Evolutionary conservation across 2,888 invertebrate genomes (phyloP).

Genomic region (Euzetes globulus): DNA sequence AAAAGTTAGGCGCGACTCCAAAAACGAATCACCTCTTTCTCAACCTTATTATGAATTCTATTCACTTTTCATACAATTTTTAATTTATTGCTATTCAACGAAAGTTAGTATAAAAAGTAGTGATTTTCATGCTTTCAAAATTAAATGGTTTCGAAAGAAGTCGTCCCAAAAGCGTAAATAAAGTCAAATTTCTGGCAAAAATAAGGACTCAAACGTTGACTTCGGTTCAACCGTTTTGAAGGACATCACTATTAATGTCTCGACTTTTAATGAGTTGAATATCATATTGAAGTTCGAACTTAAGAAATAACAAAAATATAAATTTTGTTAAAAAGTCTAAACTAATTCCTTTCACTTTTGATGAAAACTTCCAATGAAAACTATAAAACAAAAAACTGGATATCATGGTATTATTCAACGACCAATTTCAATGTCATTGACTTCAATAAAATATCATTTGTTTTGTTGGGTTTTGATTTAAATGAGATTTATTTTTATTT

Average conservation of each 20-base stretch:
- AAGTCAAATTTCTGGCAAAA: conserved; percentile 20
- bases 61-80: not conserved
- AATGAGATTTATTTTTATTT: too few relatives aligned
- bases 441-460: too few relatives aligned
- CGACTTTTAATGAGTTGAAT: not conserved
- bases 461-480: too few relatives aligned
- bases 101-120: not conserved
- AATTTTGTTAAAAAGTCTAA: not conserved
- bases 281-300: not conserved
- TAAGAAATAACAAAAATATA: not conserved
- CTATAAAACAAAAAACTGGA: too few relatives aligned
- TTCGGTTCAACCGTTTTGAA: conserved; percentile 10
- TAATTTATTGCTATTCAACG: not conserved
- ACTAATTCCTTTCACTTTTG: not conserved
- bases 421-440: too few relatives aligned
- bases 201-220: not conserved
- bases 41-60: not conserved
- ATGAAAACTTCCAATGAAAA: not conserved
- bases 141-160: not conserved
- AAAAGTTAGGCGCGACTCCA: not conserved
- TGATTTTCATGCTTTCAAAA: not conserved
- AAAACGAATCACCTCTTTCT: not conserved
- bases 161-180: not conserved
- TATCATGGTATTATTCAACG: too few relatives aligned
- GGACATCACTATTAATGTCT: conserved; percentile 3